phyloP scores from a whole-genome alignment of 35 echinoderm and acorn worm genomes.

The Chiridota heheva region DNA sequence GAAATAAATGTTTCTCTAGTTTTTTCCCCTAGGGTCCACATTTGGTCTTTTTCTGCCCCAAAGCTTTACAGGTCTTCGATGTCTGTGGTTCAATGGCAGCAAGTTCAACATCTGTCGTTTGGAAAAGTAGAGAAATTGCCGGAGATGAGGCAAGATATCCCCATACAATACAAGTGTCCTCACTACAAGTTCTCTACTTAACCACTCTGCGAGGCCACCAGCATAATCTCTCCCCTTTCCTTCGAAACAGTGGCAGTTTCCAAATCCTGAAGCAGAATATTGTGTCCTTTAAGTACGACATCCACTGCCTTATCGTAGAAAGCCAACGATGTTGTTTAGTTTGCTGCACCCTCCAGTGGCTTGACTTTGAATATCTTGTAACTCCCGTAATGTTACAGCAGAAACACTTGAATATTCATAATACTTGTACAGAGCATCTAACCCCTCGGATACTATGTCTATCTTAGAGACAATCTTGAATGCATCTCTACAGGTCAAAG shows the following conservation, averaged over 20 bases:
- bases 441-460: slow-evolving; percentile 12
- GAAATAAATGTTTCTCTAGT: not conserved
- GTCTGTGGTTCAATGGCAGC: not conserved
- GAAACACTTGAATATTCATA: not conserved
- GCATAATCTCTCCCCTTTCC: slow-evolving; percentile 2
- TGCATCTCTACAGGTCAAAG: not conserved
- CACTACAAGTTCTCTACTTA: slow-evolving; percentile 11
- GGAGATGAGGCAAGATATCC: not conserved
- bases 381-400: not conserved
- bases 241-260: slow-evolving; percentile 8
- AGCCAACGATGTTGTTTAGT: not conserved
- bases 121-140: not conserved
- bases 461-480: slow-evolving; percentile 1
- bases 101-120: slow-evolving; percentile 9
- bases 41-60: not conserved
- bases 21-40: not conserved
- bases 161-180: slow-evolving; percentile 4
- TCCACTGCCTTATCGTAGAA: not conserved
- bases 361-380: not conserved
- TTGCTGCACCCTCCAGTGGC: not conserved
- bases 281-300: not conserved
- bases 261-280: not conserved
- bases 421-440: slow-evolving; percentile 1
- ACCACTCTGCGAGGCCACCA: not conserved
- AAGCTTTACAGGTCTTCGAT: not conserved